Percentiles rank a stretch among this genome's conserved stretches.
phyloP scores from a whole-genome alignment of 2,113 vertebrate genomes.

The Garra rufa region DNA sequence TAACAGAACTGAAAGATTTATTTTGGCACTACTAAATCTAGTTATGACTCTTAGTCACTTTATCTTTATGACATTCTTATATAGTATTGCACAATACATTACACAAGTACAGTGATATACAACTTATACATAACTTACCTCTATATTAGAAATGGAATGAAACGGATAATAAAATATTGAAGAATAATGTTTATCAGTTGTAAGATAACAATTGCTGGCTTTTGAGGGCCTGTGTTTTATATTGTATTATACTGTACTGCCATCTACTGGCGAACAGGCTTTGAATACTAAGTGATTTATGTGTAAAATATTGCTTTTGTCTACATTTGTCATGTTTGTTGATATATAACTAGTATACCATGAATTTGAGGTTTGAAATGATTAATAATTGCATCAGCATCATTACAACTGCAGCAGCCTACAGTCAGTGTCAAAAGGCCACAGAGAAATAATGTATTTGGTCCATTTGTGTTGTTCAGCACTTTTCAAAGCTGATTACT shows the following conservation, averaged over 20 bases:
- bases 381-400: not conserved
- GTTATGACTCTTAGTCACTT: not conserved
- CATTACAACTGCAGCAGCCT: not conserved
- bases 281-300: not conserved
- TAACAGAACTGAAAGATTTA: not conserved
- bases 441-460: slow-evolving; percentile 4
- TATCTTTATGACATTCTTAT: not conserved
- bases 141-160: not conserved
- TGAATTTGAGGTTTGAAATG: not conserved
- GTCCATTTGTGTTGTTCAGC: slow-evolving; percentile 24
- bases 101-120: not conserved
- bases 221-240: not conserved
- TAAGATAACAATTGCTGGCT: not conserved
- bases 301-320: not conserved
- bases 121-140: not conserved
- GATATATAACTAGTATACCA: not conserved
- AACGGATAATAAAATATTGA: not conserved
- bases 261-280: slow-evolving; percentile 48
- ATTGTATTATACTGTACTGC: slow-evolving; percentile 45
- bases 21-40: not conserved
- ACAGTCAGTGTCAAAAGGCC: not conserved
- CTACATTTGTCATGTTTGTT: not conserved
- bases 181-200: not conserved
- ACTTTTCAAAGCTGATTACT: slow-evolving; percentile 33
- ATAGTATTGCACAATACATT: not conserved